phyloP scores from a whole-genome alignment of 35 echinoderm and acorn worm genomes.

The Ptychodera flava region DNA sequence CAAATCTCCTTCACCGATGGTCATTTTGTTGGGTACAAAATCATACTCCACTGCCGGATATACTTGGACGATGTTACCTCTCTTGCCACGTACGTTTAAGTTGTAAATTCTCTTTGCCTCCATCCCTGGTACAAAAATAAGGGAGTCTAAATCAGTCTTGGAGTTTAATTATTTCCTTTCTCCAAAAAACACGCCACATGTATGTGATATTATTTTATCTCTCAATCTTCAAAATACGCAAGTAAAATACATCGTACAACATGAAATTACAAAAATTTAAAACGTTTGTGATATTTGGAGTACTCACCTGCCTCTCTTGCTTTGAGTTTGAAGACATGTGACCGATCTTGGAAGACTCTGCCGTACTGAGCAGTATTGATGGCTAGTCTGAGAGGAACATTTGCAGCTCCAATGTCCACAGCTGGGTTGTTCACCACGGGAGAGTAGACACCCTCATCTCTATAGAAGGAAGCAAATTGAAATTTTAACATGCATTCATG shows the following conservation, averaged over 20 bases:
- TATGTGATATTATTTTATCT: not conserved
- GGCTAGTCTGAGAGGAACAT: slow-evolving; percentile 69
- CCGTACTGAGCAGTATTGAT: slow-evolving; percentile 97
- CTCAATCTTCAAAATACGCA: no score
- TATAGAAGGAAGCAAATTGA: slow-evolving; percentile 17
- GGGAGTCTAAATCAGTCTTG: not conserved
- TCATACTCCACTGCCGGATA: slow-evolving; percentile 98
- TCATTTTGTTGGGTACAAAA: slow-evolving; percentile 81
- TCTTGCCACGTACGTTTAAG: slow-evolving; percentile 86
- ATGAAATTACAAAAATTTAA: no score
- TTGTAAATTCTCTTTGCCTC: slow-evolving; percentile 45
- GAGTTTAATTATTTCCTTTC: no score
- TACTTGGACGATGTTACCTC: slow-evolving; percentile 93
- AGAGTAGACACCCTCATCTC: slow-evolving; percentile 59
- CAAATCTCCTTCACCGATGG: slow-evolving; percentile 39
- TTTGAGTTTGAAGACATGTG: slow-evolving; percentile 66
- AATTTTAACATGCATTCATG: not conserved
- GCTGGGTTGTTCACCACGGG: slow-evolving; percentile 90
- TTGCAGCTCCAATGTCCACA: slow-evolving; percentile 83
- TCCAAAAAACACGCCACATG: no score
- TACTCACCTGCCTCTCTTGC: slow-evolving; percentile 37
- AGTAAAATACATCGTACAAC: no score
- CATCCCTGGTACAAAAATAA: slow-evolving; percentile 16
- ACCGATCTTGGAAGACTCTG: slow-evolving; percentile 81
- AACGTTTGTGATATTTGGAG: no score